Base-by-base conservation (phyloP, 2,113 vertebrate genomes). In the Oenanthe melanoleuca region DNA sequence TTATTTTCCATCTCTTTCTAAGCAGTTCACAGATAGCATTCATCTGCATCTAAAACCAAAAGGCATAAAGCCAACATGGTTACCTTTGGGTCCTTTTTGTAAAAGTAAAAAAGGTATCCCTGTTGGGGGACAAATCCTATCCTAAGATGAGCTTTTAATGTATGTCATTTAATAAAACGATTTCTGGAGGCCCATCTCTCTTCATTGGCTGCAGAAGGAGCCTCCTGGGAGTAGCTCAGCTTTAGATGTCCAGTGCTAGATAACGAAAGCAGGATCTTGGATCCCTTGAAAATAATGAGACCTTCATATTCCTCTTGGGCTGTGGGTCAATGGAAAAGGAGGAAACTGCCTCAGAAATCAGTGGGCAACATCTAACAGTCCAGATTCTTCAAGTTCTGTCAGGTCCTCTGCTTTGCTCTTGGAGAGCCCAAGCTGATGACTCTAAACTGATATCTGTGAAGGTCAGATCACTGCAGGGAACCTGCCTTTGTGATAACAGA, bases 1-100 rank as follows among this genome's bases (percentile, higher is more conserved):
- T 82, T 6, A 29, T 64, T 95, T 86, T 92, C 7, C 8, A 28
- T 33, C 53, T 72, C 66, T 50, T 91, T 96, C 49, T 55, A 75
- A 53, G 25, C 31, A 44, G 14, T 44, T 53, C n/a, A 65, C 22
- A 49, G 24, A 8, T 15, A 70, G 14, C 22, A 42, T 86, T 87
- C 13, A 38, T 42, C 14, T 83, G 8, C 50, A 73, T 86, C 25
- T 26, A 65, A 83, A 83, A 42, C 25, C 7, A 64, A 88, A 88
- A 18, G 12, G 44, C 16, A 29, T 5, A 45, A 10, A 52, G 72
- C 19, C 61, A 66, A 34, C 0, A 0, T 33, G 33, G 12, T 45
- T 53, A 86, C 3, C 2, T 8, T 69, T 66, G 38, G 1, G 4
- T 72, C 16, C 12, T 47, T 88, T 59, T 9, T 9, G 5, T 71